phyloP scores from a whole-genome alignment of 2,113 vertebrate genomes.

The Seriola aureovittata region DNA sequence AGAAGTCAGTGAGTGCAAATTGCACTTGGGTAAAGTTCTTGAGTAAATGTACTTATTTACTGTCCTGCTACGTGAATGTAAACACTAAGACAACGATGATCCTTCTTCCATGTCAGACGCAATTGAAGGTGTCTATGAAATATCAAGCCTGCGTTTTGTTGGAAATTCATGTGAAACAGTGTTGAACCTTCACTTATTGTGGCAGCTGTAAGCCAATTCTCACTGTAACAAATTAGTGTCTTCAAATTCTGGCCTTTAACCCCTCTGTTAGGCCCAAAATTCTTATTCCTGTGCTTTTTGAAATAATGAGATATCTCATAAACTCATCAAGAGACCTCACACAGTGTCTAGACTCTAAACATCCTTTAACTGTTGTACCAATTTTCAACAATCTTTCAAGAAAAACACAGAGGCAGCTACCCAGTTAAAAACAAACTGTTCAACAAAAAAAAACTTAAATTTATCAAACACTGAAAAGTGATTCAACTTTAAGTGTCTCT shows the following conservation, averaged over 20 bases:
- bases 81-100: slow-evolving; percentile 39
- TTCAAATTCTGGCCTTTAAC: not conserved
- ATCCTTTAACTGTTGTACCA: not conserved
- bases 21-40: no score
- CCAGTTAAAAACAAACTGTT: slow-evolving; percentile 1
- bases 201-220: not conserved
- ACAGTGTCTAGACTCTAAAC: not conserved
- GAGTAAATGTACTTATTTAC: no score
- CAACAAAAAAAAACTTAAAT: not conserved
- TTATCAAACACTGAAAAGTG: slow-evolving; percentile 6
- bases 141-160: not conserved
- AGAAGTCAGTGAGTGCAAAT: no score
- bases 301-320: not conserved
- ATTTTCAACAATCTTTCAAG: not conserved
- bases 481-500: slow-evolving; percentile 24
- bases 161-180: not conserved
- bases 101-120: slow-evolving; percentile 14
- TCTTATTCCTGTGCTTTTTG: not conserved
- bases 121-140: slow-evolving; percentile 20
- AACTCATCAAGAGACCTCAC: not conserved
- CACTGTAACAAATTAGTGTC: not conserved
- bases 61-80: slow-evolving; percentile 31
- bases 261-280: not conserved
- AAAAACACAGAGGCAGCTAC: not conserved
- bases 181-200: not conserved